A percentile compares a stretch with the other conserved stretches of the same genome.
These are phyloP conservation scores for Maconellicoccus hirsutus DNA, from an alignment of 1,140 invertebrate genomes.

Conservation along the genomic window DNA sequence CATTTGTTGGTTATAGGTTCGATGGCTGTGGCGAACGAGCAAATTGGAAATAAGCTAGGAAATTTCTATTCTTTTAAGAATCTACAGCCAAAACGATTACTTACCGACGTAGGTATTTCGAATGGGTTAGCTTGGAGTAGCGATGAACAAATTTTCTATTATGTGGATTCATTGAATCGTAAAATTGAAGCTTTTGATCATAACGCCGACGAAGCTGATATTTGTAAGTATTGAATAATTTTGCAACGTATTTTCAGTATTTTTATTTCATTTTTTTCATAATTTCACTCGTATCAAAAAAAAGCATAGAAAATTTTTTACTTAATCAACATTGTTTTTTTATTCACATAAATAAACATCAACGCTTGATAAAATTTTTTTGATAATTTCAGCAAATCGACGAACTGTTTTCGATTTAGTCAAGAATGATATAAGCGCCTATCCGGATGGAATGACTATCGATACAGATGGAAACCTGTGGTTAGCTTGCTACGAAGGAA, in stretches of 20 bases:
- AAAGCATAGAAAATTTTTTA: too few relatives aligned
- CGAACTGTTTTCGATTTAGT: constrained; percentile 42
- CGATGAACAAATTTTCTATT: constrained; percentile 37
- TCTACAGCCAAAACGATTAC: background rate
- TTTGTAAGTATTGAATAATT: constrained; percentile 31
- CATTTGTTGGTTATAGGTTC: background rate
- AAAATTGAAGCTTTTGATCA: constrained; percentile 30
- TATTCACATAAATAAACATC: too few relatives aligned
- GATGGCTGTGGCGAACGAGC: background rate
- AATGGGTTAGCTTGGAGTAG: constrained; percentile 42
- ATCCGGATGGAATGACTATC: constrained; percentile 64
- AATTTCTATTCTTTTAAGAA: constrained; percentile 4
- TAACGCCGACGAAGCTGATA: constrained; percentile 28
- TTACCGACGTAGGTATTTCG: constrained; percentile 33
- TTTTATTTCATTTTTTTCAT: too few relatives aligned
- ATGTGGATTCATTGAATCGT: constrained; percentile 31
- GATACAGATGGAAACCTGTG: constrained; percentile 59
- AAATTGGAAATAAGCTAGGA: background rate
- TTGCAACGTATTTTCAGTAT: background rate
- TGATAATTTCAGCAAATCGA: constrained; percentile 37
- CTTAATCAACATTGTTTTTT: too few relatives aligned
- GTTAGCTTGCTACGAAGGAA: constrained; percentile 52
- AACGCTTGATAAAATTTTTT: too few relatives aligned
- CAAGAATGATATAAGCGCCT: constrained; percentile 37
- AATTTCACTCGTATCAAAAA: too few relatives aligned